These are phyloP conservation scores for Neelides sp. DNA, from an alignment of 1,140 invertebrate genomes.

Conservation along the genomic window DNA sequence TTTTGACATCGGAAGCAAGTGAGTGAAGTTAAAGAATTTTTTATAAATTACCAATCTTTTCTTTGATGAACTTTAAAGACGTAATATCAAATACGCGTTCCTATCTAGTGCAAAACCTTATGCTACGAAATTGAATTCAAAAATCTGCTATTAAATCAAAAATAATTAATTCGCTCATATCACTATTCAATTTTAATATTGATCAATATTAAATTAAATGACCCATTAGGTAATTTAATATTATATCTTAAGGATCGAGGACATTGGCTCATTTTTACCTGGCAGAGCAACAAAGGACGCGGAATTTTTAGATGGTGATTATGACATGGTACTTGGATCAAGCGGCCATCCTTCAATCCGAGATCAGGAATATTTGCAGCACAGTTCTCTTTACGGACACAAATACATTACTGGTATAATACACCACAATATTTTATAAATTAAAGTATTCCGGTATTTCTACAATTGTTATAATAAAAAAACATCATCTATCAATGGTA, in stretches of 20 bases:
- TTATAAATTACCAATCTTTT: neutral
- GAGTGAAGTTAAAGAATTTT: neutral
- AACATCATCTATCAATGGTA: neutral
- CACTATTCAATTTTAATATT: neutral
- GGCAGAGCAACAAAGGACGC: conserved; percentile 41
- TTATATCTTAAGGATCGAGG: conserved; percentile 21
- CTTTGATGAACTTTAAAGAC: neutral
- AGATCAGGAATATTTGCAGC: conserved; percentile 79
- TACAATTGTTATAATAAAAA: conserved; percentile 2
- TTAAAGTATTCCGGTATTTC: neutral
- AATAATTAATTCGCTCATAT: neutral
- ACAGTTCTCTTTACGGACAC: conserved; percentile 73
- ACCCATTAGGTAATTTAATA: no score
- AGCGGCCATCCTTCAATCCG: conserved; percentile 57
- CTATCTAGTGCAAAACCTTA: no score
- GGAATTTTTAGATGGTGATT: conserved; percentile 48
- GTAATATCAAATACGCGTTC: neutral
- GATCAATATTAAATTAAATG: no score
- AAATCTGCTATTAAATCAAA: neutral
- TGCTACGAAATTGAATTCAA: neutral
- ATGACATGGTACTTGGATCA: conserved; percentile 44
- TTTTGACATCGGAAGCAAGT: conserved; percentile 26
- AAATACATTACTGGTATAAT: conserved; percentile 50
- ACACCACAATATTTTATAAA: neutral
- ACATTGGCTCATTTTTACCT: conserved; percentile 37